Evolutionary conservation across 2,113 vertebrate genomes (phyloP), one percentile per base, ranked within the genome.

Genomic region (Rhinoptilus africanus): DNA sequence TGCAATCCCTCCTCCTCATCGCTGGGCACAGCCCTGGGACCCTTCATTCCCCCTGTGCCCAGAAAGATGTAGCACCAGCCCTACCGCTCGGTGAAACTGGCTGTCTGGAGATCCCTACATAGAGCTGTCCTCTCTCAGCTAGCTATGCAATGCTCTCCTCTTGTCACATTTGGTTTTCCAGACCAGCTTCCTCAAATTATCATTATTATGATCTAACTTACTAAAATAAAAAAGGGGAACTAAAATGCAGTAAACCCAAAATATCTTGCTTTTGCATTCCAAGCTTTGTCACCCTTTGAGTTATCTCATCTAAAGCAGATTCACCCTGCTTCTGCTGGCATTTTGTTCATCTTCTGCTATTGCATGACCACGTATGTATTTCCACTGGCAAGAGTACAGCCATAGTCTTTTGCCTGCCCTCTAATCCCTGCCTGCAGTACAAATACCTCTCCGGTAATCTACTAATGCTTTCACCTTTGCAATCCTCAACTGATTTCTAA

Each of bases 171-270:
- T 60, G n/a, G 59, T 88, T 77, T 71, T 56, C 79, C 66, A 95
- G 21, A 75, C 10, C 71, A 72, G 71, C 95, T 97, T 96, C 92
- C 96, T 92, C 92, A 95, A 95, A 95, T 48, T 78, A 68, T 59
- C 43, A 37, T 95, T 75, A 68, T 28, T 60, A 56, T 73, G 32
- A 74, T 43, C 56, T 76, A 43, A 80, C 54, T 90, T 45, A 53
- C 4, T 15, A 37, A 95, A 92, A 82, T 48, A 34, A 6, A 53
- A 92, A 94, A 82, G 32, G n/a, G 66, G 91, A 97, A 97, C 84
- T 89, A 78, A 92, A 90, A 57, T 35, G 48, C 80, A 87, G 62
- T 67, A 92, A 91, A 87, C 66, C 37, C 22, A 23, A 39, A 60
- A 39, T 39, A 69, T 78, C 51, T 72, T 82, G 24, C 39, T 69